phyloP scores from a whole-genome alignment of 2,888 invertebrate genomes.

The Drosophila anceps region DNA sequence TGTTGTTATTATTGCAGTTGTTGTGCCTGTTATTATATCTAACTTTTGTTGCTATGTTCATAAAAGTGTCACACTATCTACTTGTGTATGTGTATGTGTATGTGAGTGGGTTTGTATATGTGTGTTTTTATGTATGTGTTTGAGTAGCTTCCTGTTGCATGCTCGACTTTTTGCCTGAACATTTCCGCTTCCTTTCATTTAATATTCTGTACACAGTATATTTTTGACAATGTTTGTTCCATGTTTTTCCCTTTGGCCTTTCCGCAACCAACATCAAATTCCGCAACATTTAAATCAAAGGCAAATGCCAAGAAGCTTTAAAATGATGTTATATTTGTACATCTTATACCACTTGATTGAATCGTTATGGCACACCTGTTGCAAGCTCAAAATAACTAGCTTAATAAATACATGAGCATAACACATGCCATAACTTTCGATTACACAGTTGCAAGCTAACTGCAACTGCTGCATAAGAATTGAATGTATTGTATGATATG shows the following conservation, averaged over 20 bases:
- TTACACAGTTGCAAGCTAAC: conserved; percentile 4
- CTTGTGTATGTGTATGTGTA: conserved; percentile 16
- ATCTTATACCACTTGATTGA: conserved; percentile 4
- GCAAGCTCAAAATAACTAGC: conserved; percentile 9
- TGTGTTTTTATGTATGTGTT: conserved; percentile 15
- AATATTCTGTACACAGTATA: conserved; percentile 43
- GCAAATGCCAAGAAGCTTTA: neutral
- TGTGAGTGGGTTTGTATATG: conserved; percentile 15
- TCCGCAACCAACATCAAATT: conserved; percentile 6
- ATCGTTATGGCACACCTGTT: conserved; percentile 41
- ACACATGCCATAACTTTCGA: conserved; percentile 23
- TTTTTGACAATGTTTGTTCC: conserved; percentile 33
- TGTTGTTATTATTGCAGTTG: conserved; percentile 33
- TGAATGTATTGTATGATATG: conserved; percentile 1
- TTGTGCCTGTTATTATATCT: conserved; percentile 66
- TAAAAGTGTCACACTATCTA: conserved; percentile 59
- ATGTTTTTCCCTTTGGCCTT: conserved; percentile 2
- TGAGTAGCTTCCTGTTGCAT: conserved; percentile 63
- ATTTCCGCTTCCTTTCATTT: conserved; percentile 75
- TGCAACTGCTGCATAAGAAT: conserved; percentile 17
- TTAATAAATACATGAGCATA: conserved; percentile 2
- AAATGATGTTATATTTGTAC: conserved; percentile 4
- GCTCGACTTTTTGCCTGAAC: conserved; percentile 62
- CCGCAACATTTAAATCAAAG: neutral
- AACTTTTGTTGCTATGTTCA: conserved; percentile 62